Evolutionary conservation across 2,113 vertebrate genomes (phyloP).

Genomic region (Neolamprologus kungweensis): DNA sequence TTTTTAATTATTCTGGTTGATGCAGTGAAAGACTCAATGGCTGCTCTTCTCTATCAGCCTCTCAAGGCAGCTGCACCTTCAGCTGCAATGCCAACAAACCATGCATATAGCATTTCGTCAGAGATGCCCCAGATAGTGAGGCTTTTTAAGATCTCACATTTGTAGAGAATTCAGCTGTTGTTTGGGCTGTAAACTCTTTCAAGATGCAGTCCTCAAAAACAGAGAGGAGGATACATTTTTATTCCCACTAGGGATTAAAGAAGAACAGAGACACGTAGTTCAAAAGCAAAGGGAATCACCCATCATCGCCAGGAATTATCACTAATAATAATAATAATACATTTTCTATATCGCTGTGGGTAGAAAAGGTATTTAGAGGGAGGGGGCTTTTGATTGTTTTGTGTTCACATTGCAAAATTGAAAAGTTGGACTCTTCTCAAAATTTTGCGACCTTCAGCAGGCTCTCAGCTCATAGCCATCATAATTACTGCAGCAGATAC

Average conservation of each 20-base stretch:
- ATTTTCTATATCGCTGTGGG: background rate
- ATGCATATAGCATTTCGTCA: background rate
- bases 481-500: background rate
- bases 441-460: background rate
- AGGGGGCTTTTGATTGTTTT: background rate
- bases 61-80: background rate
- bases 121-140: background rate
- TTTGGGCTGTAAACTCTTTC: background rate
- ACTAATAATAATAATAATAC: background rate
- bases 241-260: background rate
- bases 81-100: background rate
- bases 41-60: rapidly evolving
- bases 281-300: background rate
- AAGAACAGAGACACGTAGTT: background rate
- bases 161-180: background rate
- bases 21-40: background rate
- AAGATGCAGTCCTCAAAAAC: background rate
- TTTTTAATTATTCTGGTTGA: background rate
- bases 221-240: background rate
- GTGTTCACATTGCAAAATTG: background rate
- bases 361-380: background rate
- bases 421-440: background rate
- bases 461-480: background rate
- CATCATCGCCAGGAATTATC: background rate
- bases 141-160: background rate